Evolutionary conservation across 1,140 invertebrate genomes (phyloP).

Genomic region (Drosophila nannoptera): DNA sequence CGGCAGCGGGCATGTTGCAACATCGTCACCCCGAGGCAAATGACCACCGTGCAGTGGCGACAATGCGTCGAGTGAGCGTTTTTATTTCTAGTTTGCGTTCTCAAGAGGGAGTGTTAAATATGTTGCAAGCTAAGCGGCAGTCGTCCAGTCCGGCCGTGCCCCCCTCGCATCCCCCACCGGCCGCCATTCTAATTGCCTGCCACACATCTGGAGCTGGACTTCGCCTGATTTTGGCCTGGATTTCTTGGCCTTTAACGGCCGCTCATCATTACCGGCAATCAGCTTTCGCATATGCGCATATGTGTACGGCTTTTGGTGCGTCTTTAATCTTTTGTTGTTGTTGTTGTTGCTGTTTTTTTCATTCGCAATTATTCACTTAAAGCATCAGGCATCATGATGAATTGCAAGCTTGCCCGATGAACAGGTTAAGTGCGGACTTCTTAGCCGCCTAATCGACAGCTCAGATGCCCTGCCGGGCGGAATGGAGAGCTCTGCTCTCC

Average conservation of each 20-base stretch:
- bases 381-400: conserved; percentile 71
- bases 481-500: too few species aligned
- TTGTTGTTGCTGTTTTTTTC: background rate
- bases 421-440: conserved; percentile 22
- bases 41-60: conserved; percentile 70
- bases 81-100: conserved; percentile 62
- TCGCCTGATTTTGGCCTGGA: conserved; percentile 37
- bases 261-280: conserved; percentile 47
- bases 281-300: conserved; percentile 10
- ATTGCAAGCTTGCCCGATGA: conserved; percentile 59
- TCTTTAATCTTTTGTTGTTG: conserved; percentile 36
- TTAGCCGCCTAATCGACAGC: conserved; percentile 16
- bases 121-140: conserved; percentile 58
- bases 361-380: conserved; percentile 74
- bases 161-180: background rate
- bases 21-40: conserved; percentile 66
- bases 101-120: conserved; percentile 71
- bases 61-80: conserved; percentile 51
- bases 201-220: conserved; percentile 36
- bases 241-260: conserved; percentile 44
- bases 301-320: conserved; percentile 27
- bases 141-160: background rate
- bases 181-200: conserved; percentile 40
- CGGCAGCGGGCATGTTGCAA: conserved; percentile 31
- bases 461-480: conserved; percentile 23